Evolutionary conservation across 1,140 invertebrate species (phyloP).

Genomic region (Lanistes nyassanus): DNA sequence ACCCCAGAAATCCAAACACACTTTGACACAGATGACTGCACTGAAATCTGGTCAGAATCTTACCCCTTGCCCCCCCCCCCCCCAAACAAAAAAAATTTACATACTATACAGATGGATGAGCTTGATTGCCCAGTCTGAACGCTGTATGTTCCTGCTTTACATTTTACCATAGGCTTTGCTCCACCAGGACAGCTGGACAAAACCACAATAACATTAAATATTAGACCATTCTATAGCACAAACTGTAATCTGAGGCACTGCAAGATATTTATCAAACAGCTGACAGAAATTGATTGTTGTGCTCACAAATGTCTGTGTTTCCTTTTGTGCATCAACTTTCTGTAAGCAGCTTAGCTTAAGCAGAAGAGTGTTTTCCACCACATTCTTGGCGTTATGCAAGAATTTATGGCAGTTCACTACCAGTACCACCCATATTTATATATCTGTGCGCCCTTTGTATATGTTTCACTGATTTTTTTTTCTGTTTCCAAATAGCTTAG

Average conservation of each 20-base stretch:
- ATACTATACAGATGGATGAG: constrained; percentile 45
- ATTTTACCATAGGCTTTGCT: constrained; percentile 30
- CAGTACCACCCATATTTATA: too few relatives aligned
- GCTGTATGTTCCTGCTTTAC: constrained; percentile 51
- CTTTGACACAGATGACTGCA: too few relatives aligned
- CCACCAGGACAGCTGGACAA: constrained; percentile 52
- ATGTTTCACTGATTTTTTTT: too few relatives aligned
- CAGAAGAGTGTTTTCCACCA: not conserved
- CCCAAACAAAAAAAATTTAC: constrained; percentile 22
- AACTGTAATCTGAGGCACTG: not conserved
- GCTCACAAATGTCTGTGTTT: not conserved
- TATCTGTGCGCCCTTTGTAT: too few relatives aligned
- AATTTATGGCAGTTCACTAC: too few relatives aligned
- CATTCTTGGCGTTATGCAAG: too few relatives aligned
- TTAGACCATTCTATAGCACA: not conserved
- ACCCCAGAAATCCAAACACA: too few relatives aligned
- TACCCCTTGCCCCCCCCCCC: too few relatives aligned
- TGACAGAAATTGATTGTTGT: not conserved
- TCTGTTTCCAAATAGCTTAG: too few relatives aligned
- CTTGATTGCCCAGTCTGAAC: constrained; percentile 30
- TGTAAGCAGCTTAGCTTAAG: not conserved
- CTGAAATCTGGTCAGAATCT: too few relatives aligned
- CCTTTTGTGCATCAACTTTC: not conserved
- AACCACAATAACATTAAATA: not conserved
- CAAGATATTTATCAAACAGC: not conserved